Evolutionary conservation across 2,113 vertebrate genomes (phyloP).

Genomic region (Takifugu bimaculatus): DNA sequence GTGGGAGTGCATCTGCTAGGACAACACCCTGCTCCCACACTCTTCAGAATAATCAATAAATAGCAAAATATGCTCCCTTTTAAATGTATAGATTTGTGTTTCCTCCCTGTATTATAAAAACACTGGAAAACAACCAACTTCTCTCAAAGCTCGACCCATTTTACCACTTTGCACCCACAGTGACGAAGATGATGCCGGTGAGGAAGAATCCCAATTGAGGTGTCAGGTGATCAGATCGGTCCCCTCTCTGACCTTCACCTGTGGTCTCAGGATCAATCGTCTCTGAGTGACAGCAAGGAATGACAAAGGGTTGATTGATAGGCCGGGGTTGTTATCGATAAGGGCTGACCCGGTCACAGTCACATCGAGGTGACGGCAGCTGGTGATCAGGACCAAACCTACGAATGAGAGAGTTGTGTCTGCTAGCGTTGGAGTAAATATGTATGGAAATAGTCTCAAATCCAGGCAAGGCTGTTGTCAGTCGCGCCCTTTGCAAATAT

Average conservation of each 20-base stretch:
- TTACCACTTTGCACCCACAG: too few species aligned
- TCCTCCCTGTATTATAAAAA: too few species aligned
- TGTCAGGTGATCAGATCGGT: background rate
- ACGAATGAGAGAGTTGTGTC: background rate
- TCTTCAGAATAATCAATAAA: too few species aligned
- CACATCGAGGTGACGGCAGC: conserved; percentile 11
- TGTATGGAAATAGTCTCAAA: conserved; percentile 77
- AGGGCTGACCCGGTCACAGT: conserved; percentile 16
- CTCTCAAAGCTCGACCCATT: too few species aligned
- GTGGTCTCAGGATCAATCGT: background rate
- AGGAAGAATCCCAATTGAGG: too few species aligned
- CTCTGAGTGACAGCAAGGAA: conserved; percentile 12
- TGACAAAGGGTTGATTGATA: conserved; percentile 11
- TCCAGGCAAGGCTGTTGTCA: conserved; percentile 80
- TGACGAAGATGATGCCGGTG: too few species aligned
- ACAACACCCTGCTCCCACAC: background rate
- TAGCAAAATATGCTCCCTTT: too few species aligned
- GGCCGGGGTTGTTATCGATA: conserved; percentile 20
- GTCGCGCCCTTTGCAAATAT: conserved; percentile 71
- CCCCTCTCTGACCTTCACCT: conserved; percentile 20
- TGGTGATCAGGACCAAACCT: background rate
- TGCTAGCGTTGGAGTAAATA: conserved; percentile 23
- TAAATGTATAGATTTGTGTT: too few species aligned
- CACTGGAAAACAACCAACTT: too few species aligned
- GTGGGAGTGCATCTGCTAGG: conserved; percentile 1